Base-by-base conservation (phyloP, 2,888 invertebrate species). In the Camponotus fellah region DNA sequence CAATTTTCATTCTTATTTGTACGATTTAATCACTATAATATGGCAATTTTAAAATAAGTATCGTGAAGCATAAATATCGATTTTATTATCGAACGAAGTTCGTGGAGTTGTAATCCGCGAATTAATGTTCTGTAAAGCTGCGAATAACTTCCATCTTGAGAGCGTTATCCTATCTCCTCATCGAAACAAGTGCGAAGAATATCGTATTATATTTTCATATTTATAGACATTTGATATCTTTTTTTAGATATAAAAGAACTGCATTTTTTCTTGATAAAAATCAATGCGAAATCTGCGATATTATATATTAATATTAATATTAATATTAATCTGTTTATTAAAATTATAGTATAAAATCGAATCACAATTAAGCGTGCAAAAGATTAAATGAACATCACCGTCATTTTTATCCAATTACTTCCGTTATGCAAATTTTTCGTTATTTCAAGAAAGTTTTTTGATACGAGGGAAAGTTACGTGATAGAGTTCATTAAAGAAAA, bases 371-470 rank as follows among this genome's bases (percentile, higher is more conserved):
- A 62, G 17, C 3, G 17, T 9, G 17, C 21, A 46, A 46, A 6
- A 79, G 34, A 71, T 79, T 21, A 8, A 2, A 43, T 46, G 8
- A 53, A 2, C 68, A 5, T 49, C 12, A 68, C 12, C 12, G 5
- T 2, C 4, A 8, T 10, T 49, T 76, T 62, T 49, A 37, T 2
- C 56, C 9, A 17, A 71, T 12, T 14, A 60, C 46, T 79, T 71
- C 79, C 37, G 60, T 43, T 58, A 77, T n/a, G 77, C 21, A 80
- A 80, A 80, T 60, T 60, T 71, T 58, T 80, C 46, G 34, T 3
- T 6, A 58, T 60, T 26, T 37, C 46, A 80, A 71, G 71, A 80
- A 80, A 80, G 79, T 80, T 80, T 80, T 71, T 80, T 60, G 58
- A 71, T 17, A 37, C 5, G 60, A 37, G 79, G 49, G 79, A 80